Conservation (phyloP, 1,140 invertebrate genomes). For the Leptonema lineaticorne region DNA sequence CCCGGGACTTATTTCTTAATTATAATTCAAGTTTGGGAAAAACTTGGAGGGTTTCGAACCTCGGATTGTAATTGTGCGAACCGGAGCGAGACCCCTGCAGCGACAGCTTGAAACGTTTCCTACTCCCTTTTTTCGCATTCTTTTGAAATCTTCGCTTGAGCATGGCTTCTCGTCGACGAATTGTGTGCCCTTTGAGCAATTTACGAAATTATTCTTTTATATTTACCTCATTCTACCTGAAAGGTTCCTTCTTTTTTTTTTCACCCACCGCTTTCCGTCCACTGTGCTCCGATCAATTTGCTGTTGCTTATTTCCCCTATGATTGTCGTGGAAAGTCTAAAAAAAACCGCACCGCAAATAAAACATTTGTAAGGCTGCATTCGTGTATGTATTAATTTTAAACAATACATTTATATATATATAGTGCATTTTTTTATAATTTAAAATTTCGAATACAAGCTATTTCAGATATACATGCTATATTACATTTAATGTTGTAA, state of each 20-base stretch:
- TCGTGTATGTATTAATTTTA: background rate
- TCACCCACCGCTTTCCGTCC: constrained; percentile 19
- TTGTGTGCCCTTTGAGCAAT: constrained; percentile 47
- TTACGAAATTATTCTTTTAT: constrained; percentile 48
- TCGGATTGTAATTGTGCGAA: constrained; percentile 12
- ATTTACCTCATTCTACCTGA: constrained; percentile 32
- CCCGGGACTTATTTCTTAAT: constrained; percentile 20
- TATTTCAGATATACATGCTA: too few relatives aligned
- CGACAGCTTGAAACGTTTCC: constrained; percentile 39
- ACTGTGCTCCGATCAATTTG: constrained; percentile 12
- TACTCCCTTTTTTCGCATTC: constrained; percentile 32
- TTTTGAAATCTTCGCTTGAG: constrained; percentile 32
- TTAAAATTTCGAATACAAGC: too few relatives aligned
- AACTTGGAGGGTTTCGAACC: background rate
- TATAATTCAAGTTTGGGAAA: constrained; percentile 11
- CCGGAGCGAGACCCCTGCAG: constrained; percentile 8
- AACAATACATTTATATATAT: background rate
- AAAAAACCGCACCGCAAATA: too few relatives aligned
- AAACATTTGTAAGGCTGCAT: too few relatives aligned
- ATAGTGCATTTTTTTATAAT: background rate
- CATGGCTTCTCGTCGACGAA: constrained; percentile 45
- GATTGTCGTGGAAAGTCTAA: background rate
- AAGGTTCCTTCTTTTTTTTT: too few relatives aligned
- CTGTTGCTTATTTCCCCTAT: constrained; percentile 11
- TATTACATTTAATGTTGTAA: too few relatives aligned